phyloP scores from a whole-genome alignment of 1,140 invertebrate genomes.

The Micrasema minimum region DNA sequence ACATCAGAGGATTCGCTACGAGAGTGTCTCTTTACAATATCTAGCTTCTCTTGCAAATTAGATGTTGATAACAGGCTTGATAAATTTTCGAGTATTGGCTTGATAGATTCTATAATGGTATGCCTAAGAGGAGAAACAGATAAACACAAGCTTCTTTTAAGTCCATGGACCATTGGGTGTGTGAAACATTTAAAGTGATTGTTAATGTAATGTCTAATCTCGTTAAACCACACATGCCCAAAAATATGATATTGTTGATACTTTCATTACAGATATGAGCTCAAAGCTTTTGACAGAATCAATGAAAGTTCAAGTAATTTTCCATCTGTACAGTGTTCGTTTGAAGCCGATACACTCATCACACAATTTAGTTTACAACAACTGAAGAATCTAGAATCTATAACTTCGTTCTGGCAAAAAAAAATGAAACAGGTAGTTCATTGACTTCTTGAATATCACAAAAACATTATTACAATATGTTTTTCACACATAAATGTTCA shows the following conservation, averaged over 20 bases:
- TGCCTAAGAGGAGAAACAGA: constrained; percentile 58
- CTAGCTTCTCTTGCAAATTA: constrained; percentile 56
- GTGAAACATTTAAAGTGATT: no score
- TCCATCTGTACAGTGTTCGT: background rate
- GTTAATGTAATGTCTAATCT: no score
- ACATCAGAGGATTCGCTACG: constrained; percentile 57
- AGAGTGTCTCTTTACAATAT: constrained; percentile 64
- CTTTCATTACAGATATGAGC: constrained; percentile 24
- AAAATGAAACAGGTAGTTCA: no score
- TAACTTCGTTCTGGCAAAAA: no score
- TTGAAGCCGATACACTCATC: constrained; percentile 15
- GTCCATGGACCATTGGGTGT: constrained; percentile 68
- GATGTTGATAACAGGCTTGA: constrained; percentile 60
- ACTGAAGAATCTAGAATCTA: no score
- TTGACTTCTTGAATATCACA: no score
- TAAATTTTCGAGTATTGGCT: constrained; percentile 61
- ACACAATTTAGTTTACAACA: constrained; percentile 10
- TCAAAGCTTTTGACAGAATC: constrained; percentile 17
- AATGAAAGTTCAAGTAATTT: constrained; percentile 7
- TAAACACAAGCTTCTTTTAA: constrained; percentile 65
- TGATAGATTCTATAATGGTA: constrained; percentile 65
- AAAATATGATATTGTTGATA: no score
- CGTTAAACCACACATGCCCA: no score
- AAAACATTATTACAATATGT: no score
- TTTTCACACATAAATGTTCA: no score